Conservation (phyloP, 2,888 invertebrate genomes). For the Diarsia dahlii region DNA sequence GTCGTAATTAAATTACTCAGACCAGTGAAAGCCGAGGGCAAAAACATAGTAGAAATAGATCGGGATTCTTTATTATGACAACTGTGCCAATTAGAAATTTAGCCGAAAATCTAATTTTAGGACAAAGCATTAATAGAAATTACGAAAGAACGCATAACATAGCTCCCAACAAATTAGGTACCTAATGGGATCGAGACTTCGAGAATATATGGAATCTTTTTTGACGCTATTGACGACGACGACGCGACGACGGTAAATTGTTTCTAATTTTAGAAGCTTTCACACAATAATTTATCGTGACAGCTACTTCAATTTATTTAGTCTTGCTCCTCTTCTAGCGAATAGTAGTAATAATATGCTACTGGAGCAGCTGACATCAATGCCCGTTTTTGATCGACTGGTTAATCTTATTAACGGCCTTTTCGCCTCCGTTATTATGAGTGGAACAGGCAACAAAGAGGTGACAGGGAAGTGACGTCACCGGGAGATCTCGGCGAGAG, state of each 20-base stretch:
- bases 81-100: constrained; percentile 6
- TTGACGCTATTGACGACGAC: not conserved
- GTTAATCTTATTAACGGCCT: not conserved
- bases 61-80: not conserved
- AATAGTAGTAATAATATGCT: not conserved
- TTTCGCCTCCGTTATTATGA: constrained; percentile 30
- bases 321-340: not conserved
- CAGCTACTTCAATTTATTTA: not conserved
- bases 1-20: constrained; percentile 29
- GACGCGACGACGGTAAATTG: too few relatives aligned
- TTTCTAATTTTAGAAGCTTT: not conserved
- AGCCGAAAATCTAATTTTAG: not conserved
- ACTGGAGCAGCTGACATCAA: not conserved
- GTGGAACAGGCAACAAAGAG: constrained; percentile 44
- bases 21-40: not conserved
- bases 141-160: not conserved
- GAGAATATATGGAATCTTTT: not conserved
- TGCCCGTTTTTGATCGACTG: not conserved
- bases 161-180: not conserved
- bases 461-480: constrained; percentile 56
- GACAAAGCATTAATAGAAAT: not conserved
- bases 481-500: constrained; percentile 27
- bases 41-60: not conserved
- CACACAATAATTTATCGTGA: not conserved
- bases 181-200: not conserved